Conservation (phyloP, 2,888 invertebrate species). For the Melangyna quadrimaculata region DNA sequence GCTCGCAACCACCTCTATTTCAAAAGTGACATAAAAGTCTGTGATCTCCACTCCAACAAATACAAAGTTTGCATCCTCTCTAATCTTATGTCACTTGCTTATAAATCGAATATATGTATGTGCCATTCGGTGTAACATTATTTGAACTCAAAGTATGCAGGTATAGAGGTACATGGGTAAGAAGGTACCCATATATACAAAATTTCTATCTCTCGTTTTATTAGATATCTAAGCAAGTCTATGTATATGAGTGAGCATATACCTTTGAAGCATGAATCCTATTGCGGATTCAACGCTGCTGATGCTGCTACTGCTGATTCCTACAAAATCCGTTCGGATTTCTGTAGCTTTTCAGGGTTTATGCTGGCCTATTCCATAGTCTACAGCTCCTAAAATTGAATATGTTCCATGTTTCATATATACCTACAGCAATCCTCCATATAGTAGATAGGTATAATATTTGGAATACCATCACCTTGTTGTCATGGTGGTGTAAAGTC, state of each 20-base stretch:
- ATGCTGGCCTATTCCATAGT: slow-evolving; percentile 64
- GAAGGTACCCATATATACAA: background rate
- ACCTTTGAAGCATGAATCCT: background rate
- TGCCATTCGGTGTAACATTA: background rate
- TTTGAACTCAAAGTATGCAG: background rate
- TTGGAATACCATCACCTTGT: slow-evolving; percentile 40
- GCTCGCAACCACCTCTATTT: no score
- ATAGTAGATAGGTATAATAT: background rate
- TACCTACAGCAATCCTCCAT: slow-evolving; percentile 43
- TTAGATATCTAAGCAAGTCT: background rate
- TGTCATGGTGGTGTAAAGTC: slow-evolving; percentile 43
- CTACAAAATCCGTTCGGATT: background rate
- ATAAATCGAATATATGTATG: background rate
- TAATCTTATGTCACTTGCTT: background rate
- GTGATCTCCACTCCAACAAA: background rate
- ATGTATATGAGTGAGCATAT: background rate
- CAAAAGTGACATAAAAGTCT: no score
- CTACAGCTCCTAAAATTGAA: slow-evolving; percentile 62
- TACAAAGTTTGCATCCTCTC: background rate
- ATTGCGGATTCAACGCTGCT: background rate
- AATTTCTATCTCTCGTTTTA: background rate
- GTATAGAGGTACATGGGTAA: no score
- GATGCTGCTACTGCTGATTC: background rate
- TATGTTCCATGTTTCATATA: slow-evolving; percentile 53
- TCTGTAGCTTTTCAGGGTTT: slow-evolving; percentile 33